These are phyloP conservation scores for Dione juno DNA, from an alignment of 2,888 invertebrate genomes.

Conservation along the genomic window DNA sequence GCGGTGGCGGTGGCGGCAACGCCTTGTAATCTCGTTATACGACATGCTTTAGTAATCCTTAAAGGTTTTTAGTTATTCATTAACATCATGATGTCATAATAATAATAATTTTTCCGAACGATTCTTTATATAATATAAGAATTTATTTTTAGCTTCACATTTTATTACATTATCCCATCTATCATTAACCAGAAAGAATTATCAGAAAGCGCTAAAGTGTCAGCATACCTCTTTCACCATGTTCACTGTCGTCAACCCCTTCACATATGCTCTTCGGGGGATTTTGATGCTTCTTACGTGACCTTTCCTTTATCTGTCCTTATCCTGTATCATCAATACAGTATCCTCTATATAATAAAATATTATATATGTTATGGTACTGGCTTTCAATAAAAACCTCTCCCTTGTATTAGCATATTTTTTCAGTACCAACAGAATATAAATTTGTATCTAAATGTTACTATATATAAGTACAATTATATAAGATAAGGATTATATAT, in stretches of 20 bases:
- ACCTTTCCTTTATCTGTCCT: too few relatives aligned
- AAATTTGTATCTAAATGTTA: slow-evolving; percentile 23
- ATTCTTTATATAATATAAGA: background rate
- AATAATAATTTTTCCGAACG: background rate
- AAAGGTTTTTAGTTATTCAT: slow-evolving; percentile 19
- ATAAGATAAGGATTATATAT: too few relatives aligned
- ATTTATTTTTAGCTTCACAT: too few relatives aligned
- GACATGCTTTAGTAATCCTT: slow-evolving; percentile 36
- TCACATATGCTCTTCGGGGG: too few relatives aligned
- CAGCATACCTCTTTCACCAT: too few relatives aligned
- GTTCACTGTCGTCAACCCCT: too few relatives aligned
- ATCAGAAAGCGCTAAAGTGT: too few relatives aligned
- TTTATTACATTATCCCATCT: too few relatives aligned
- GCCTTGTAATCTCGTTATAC: slow-evolving; percentile 46
- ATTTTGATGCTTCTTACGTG: too few relatives aligned
- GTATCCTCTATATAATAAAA: background rate
- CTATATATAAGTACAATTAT: background rate
- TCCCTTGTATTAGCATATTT: slow-evolving; percentile 32
- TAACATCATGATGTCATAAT: background rate
- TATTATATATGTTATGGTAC: slow-evolving; percentile 3
- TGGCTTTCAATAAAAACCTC: slow-evolving; percentile 16
- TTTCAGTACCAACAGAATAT: slow-evolving; percentile 21
- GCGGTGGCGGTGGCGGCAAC: slow-evolving; percentile 41
- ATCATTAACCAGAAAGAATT: too few relatives aligned
- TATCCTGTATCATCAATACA: too few relatives aligned